Conservation (phyloP, 2,797 vertebrate species). For the Artibeus jamaicensis region DNA sequence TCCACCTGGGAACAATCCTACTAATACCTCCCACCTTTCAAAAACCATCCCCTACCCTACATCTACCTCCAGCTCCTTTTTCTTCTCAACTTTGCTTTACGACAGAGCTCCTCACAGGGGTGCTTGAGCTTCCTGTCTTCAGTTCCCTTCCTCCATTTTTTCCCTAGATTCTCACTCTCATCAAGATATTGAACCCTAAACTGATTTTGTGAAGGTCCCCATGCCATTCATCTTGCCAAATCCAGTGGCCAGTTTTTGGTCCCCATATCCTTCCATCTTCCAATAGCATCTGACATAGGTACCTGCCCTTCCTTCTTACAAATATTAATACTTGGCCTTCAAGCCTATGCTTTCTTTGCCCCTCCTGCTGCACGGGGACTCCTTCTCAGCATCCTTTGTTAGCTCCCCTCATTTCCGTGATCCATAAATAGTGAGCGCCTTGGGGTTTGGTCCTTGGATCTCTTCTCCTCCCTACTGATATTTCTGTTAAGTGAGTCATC, state of each 20-base stretch:
- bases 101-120: not conserved
- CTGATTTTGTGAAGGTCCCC: not conserved
- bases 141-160: not conserved
- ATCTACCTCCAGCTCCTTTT: not conserved
- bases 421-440: not conserved
- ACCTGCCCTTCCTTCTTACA: not conserved
- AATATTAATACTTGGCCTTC: not conserved
- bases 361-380: not conserved
- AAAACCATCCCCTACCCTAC: not conserved
- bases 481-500: not conserved
- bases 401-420: not conserved
- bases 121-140: no score
- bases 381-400: not conserved
- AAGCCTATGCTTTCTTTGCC: not conserved
- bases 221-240: not conserved
- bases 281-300: not conserved
- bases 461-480: not conserved
- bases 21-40: not conserved
- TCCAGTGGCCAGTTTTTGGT: not conserved
- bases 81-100: not conserved
- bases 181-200: not conserved
- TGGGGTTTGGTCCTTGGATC: not conserved
- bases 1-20: not conserved
- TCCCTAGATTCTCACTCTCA: not conserved
- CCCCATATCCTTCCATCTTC: not conserved